Base-by-base conservation (phyloP, 2,888 invertebrate species). In the Periphyllus acericola region DNA sequence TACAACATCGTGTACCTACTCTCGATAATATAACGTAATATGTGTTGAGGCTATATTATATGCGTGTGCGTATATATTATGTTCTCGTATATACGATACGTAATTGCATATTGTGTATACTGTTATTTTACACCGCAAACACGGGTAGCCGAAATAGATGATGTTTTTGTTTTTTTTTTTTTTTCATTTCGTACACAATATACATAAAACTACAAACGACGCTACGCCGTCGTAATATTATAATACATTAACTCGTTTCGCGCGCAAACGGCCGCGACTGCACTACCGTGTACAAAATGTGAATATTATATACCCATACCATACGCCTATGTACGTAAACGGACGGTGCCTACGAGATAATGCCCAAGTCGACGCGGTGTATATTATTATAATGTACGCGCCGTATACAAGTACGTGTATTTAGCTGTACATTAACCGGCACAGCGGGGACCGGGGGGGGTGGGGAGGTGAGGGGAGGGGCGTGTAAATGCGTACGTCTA, bases 61-160 rank as follows among this genome's bases (percentile, higher is more conserved):
- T 46, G 29, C 40, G 40, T 29, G 71, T 11, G 17, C 60, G 4
- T 11, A 29, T n/a, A 52, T 52, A 2, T 11, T n/a, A n/a, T n/a
- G n/a, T n/a, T n/a, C n/a, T n/a, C n/a, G n/a, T 60, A 6, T 9
- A 21, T 60, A 60, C 60, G 60, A 25, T 4, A 46, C 60, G 60
- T 60, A 25, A 46, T 60, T 25, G 60, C 60, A 14, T n/a, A n/a
- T n/a, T n/a, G n/a, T 46, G 46, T 46, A 14, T 46, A 46, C 29
- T 29, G 17, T 71, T 71, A 71, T 71, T 71, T 32, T 29, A 71
- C 29, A 21, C 36, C 34, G 71, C 72, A 82, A 82, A 82, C 46
- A 82, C 82, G 34, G 9, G 82, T 82, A 82, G 82, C 72, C 21
- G 32, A 72, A 72, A 72, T n/a, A 71, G 11, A 52, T 19, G 46